Base-by-base conservation (phyloP, 1,140 invertebrate species). In the Heliconius melpomene region DNA sequence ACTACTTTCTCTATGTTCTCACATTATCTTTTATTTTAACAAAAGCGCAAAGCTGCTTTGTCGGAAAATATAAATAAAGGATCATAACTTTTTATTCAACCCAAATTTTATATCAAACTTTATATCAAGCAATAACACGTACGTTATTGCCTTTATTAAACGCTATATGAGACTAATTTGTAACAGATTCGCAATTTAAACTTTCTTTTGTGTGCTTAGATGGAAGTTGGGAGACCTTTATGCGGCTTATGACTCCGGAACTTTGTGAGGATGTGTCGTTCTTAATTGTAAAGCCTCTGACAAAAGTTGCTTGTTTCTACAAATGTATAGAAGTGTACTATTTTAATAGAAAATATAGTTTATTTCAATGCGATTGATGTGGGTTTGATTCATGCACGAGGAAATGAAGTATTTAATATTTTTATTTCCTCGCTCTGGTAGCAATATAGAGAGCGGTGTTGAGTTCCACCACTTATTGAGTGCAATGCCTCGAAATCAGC, bases 141-240 rank as follows among this genome's bases (percentile, higher is more conserved):
- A 29, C 60, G 9, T 66, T 60, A 23, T 60, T 66, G 11, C 13
- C 60, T 66, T 66, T 66, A 66, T 66, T 66, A 66, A 66, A 66
- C 60, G 60, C 13, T 66, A 66, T 66, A 26, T 66, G 60, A 66
- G 60, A 66, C 60, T 66, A 66, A 66, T 66, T 66, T 66, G 26
- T 29, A 66, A 66, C 60, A 66, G 60, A 66, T 66, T 66, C 60
- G 60, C 60, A 66, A 66, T 66, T 66, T 66, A 66, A 66, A 66
- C 60, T 66, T 66, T 66, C 60, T 66, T 66, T 66, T 66, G 60
- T 66, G 26, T 26, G 11, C 60, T 66, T 66, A 18, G 60, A 26
- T 13, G 5, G 60, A n/a, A 26, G 26, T 66, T 66, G 11, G 60
- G 2, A 26, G n/a, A 66, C 23, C 26, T 29, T 66, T 66, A 11